These are phyloP conservation scores for Mesitornis unicolor DNA, from an alignment of 2,113 vertebrate species.

Conservation along the genomic window DNA sequence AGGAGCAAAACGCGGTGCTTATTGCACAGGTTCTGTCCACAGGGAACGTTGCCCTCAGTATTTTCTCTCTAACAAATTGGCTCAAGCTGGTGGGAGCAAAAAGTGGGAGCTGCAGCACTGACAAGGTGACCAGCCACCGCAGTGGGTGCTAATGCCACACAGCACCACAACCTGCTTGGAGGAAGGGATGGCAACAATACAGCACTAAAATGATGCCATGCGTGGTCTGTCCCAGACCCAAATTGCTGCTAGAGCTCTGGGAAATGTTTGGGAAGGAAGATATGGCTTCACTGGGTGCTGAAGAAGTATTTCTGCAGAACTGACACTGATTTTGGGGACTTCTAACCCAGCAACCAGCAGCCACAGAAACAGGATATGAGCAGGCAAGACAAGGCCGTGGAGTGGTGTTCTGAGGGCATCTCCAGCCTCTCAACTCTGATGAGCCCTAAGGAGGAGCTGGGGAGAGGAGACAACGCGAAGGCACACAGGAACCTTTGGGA, in stretches of 20 bases:
- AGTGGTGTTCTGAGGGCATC: not conserved
- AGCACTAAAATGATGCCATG: rapidly evolving
- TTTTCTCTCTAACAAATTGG: not conserved
- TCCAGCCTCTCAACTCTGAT: rapidly evolving
- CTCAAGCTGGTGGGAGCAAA: not conserved
- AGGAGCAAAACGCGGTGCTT: not conserved
- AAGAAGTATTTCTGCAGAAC: not conserved
- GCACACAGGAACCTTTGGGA: not conserved
- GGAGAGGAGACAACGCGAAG: rapidly evolving
- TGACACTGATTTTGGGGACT: not conserved
- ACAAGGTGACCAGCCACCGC: not conserved
- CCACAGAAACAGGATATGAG: rapidly evolving
- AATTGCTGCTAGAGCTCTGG: not conserved
- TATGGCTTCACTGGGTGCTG: not conserved
- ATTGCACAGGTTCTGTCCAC: not conserved
- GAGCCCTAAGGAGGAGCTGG: not conserved
- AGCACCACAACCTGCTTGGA: rapidly evolving
- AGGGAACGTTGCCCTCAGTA: not conserved
- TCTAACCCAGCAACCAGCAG: not conserved
- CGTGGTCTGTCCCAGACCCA: not conserved
- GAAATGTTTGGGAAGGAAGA: not conserved
- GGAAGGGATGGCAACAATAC: not conserved
- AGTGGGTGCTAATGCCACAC: rapidly evolving
- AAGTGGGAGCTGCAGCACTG: not conserved
- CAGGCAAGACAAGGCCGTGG: rapidly evolving